Conservation (phyloP, 2,113 vertebrate species). For the Orthonyx spaldingii region DNA sequence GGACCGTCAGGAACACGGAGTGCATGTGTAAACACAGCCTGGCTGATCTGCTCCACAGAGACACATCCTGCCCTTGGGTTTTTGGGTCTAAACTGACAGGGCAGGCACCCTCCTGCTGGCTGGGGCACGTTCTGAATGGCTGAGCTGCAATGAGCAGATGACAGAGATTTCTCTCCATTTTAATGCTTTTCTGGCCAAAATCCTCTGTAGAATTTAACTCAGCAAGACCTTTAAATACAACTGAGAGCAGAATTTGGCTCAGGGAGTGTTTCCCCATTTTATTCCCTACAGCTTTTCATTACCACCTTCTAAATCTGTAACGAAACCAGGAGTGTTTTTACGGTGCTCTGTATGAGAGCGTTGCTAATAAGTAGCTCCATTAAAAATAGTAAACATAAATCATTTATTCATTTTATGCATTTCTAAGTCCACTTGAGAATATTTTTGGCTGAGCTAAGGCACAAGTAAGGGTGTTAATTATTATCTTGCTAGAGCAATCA, state of each 20-base stretch:
- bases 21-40: not conserved
- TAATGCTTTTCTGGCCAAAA: not conserved
- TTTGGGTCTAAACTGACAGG: not conserved
- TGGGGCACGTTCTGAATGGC: not conserved
- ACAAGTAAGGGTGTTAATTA: slow-evolving; percentile 49
- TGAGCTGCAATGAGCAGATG: not conserved
- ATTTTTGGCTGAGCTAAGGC: slow-evolving; percentile 36
- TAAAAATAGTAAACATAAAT: slow-evolving; percentile 62
- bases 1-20: not conserved
- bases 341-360: not conserved
- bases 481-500: slow-evolving; percentile 56
- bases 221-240: not conserved
- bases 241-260: slow-evolving; percentile 19
- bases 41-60: not conserved
- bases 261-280: not conserved
- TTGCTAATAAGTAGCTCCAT: slow-evolving; percentile 48
- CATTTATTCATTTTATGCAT: slow-evolving; percentile 53
- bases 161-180: not conserved
- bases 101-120: not conserved
- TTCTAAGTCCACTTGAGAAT: slow-evolving; percentile 51
- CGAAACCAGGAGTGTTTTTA: slow-evolving; percentile 12
- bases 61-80: not conserved
- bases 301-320: slow-evolving; percentile 34
- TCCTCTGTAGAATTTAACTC: not conserved
- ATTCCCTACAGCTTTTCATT: slow-evolving; percentile 38